Evolutionary conservation across 2,113 vertebrate genomes (phyloP).

Genomic region (Campylomormyrus numenius): DNA sequence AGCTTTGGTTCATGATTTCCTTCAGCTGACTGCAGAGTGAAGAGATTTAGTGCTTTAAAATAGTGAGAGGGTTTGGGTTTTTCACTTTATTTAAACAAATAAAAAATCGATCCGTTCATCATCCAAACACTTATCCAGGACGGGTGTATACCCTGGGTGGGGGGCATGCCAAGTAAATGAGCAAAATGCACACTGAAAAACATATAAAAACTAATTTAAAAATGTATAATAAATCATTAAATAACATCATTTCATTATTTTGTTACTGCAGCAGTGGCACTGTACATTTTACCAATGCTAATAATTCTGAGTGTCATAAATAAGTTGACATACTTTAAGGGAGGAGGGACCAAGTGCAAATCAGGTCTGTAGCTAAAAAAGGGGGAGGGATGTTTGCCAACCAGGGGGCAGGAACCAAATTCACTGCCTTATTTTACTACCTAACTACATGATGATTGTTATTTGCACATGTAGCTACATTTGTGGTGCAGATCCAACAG

Average conservation of each 20-base stretch:
- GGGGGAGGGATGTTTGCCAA: too few species aligned
- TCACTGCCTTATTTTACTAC: not conserved
- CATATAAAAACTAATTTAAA: not conserved
- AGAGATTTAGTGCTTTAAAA: not conserved
- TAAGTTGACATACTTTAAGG: not conserved
- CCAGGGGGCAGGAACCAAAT: too few species aligned
- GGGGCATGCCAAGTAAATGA: not conserved
- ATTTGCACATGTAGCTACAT: not conserved
- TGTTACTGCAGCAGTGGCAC: not conserved
- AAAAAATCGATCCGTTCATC: not conserved
- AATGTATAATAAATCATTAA: not conserved
- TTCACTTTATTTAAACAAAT: not conserved
- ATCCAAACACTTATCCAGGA: not conserved
- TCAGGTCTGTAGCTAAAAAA: not conserved
- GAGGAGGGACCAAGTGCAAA: not conserved
- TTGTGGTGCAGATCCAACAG: not conserved
- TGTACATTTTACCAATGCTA: not conserved
- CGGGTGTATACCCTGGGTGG: too few species aligned
- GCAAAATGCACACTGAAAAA: not conserved
- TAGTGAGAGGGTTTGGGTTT: not conserved
- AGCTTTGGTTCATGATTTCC: not conserved
- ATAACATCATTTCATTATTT: not conserved
- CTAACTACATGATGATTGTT: not conserved
- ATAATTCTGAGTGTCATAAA: not conserved
- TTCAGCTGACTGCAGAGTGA: not conserved